Conservation (phyloP, 2,113 vertebrate genomes). For the Oncorhynchus nerka region DNA sequence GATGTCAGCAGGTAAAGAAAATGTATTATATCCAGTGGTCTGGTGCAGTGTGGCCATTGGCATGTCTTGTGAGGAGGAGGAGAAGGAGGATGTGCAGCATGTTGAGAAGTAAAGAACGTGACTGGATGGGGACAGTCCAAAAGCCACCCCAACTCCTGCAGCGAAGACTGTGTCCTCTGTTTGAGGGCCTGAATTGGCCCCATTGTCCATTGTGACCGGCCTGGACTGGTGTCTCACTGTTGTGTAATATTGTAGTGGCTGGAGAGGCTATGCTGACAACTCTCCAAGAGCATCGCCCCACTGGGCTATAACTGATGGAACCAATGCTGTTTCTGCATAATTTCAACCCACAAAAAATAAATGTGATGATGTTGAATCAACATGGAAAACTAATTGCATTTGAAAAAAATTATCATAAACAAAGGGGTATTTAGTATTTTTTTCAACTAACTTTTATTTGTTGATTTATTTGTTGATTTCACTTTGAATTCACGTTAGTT, state of each 20-base stretch:
- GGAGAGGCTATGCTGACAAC: slow-evolving; percentile 9
- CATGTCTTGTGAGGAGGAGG: background rate
- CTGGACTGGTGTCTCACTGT: slow-evolving; percentile 32
- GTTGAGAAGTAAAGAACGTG: slow-evolving; percentile 1
- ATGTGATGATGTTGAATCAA: no score
- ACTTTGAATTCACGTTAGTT: no score
- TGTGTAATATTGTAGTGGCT: slow-evolving; percentile 23
- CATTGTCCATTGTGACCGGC: slow-evolving; percentile 59
- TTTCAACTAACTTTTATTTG: no score
- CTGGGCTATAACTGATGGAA: no score
- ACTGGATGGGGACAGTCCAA: slow-evolving; percentile 6
- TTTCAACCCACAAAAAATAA: no score
- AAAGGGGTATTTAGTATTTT: no score
- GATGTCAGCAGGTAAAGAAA: no score
- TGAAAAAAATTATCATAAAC: no score
- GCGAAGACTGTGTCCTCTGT: slow-evolving; percentile 52
- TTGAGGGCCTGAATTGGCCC: slow-evolving; percentile 41
- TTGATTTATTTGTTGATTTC: no score
- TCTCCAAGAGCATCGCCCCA: background rate
- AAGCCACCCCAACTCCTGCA: slow-evolving; percentile 16
- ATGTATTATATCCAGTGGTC: no score
- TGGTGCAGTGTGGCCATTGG: background rate
- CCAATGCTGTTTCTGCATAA: no score
- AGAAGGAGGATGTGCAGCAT: background rate
- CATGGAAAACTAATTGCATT: no score